phyloP scores from a whole-genome alignment of 2,113 vertebrate genomes.

The Pantherophis guttatus region DNA sequence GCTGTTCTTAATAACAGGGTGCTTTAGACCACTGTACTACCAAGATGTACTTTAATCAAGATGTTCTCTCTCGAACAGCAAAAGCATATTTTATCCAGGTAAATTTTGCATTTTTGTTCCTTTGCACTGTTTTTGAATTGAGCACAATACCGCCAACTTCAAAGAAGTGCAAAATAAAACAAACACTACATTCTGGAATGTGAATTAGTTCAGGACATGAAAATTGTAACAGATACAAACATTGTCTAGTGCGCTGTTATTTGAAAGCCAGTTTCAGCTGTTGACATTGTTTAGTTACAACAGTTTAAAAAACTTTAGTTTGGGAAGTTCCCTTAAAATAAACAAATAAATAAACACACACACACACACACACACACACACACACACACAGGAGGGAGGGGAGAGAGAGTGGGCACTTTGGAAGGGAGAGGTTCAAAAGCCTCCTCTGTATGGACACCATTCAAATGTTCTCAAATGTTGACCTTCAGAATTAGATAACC shows the following conservation, averaged over 20 bases:
- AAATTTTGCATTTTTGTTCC: background rate
- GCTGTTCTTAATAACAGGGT: too few relatives aligned
- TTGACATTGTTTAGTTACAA: background rate
- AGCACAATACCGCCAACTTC: background rate
- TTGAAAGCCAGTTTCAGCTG: background rate
- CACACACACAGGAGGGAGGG: background rate
- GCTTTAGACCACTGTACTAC: too few relatives aligned
- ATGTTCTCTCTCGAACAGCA: background rate
- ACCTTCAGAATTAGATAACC: background rate
- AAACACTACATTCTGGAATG: background rate
- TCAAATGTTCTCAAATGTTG: background rate
- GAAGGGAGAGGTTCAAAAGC: background rate
- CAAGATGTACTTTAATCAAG: background rate
- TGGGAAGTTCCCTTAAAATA: background rate
- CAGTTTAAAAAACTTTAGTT: background rate
- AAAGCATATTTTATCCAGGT: background rate
- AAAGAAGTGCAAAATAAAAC: background rate
- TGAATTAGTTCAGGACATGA: background rate
- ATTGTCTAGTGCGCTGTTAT: background rate
- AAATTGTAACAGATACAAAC: background rate
- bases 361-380: background rate
- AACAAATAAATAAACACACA: background rate
- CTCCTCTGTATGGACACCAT: constrained; percentile 7
- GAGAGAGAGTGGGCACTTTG: background rate
- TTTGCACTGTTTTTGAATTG: background rate